Base-by-base conservation (phyloP, 2,113 vertebrate genomes). In the Eulacestoma nigropectus region DNA sequence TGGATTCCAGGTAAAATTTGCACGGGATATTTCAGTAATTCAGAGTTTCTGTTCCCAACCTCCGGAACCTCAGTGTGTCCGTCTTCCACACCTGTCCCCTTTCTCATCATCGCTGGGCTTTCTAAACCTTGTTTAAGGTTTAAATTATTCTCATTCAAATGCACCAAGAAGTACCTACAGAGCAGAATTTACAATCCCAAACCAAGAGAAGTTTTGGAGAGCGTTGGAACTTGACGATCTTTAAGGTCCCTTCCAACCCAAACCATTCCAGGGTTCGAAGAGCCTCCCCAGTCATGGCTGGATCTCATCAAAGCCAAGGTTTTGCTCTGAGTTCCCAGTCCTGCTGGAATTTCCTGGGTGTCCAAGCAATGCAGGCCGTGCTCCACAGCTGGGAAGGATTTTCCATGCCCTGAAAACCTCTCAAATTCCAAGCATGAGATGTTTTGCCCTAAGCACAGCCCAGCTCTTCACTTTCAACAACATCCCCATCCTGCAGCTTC, bases 391-490 rank as follows among this genome's bases (percentile, higher is more conserved):
- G 9, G 16, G 13, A 16, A 62, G 35, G 64, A 21, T 22, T 60
- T 80, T 8, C 63, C 53, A 42, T 7, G 8, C 11, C 49, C 57
- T 14, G 10, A 44, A 8, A 29, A 19, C 8, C 6, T 39, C 33
- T 33, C 27, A 30, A 0, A 35, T 26, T 21, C 13, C 6, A 49
- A 4, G 13, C 4, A 5, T 0, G 17, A 12, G 30, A 30, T 10
- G 19, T 3, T 21, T 12, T 41, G 41, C 7, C 1, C 7, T 17
- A 16, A 20, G 20, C 33, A 37, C 39, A 39, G 12, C 16, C 56
- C 44, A 37, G 20, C 30, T 74, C 27, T 65, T 23, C 2, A 0
- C 23, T 60, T 60, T 6, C 41, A 20, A 11, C 18, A 21, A 3
- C 44, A 10, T 7, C 53, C 18, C 30, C 29, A 9, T 2, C 19